Base-by-base conservation (phyloP, 2,113 vertebrate species). In the Uria aalge region DNA sequence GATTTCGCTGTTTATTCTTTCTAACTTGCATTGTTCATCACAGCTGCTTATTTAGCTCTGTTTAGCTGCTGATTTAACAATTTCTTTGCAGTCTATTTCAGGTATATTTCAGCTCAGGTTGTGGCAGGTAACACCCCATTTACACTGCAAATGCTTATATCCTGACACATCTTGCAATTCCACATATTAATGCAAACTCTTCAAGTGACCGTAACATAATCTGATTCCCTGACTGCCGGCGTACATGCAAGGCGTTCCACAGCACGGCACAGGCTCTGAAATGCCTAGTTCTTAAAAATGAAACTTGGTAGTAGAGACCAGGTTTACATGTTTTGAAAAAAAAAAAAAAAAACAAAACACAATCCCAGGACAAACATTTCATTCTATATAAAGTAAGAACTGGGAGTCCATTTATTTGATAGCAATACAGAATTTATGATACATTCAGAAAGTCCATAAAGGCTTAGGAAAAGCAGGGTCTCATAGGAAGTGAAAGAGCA, bases 31-130 rank as follows among this genome's bases (percentile, higher is more conserved):
- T 40, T 72, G 45, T 21, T 95, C 66, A 30, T 74, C 69, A 67
- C 74, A 59, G 53, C 78, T 96, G 90, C 78, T 92, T 83, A 79
- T 68, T 92, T 90, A 85, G 66, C 81, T 90, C 85, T 38, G 50
- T 57, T 67, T 52, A 81, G 38, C 24, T 88, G 83, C 86, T 90
- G 81, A 96, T 90, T 76, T 85, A 85, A 89, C 41, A 26, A 48
- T 60, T 92, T 73, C 81, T 90, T 53, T 93, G 63, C 50, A 88
- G 77, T 32, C 43, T 68, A 5, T 72, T 87, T 94, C 87, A 88
- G 57, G 38, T 69, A 73, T 36, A 48, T 57, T 85, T 45, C 78
- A 73, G 32, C 50, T 53, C 69, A 81, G 59, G 73, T 75, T 84
- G 53, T n/a, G 30, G 23, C 43, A 78, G 53, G 45, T 32, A 92